These are phyloP conservation scores for Exephanes ischioxanthus DNA, from an alignment of 2,888 invertebrate species.

Conservation along the genomic window DNA sequence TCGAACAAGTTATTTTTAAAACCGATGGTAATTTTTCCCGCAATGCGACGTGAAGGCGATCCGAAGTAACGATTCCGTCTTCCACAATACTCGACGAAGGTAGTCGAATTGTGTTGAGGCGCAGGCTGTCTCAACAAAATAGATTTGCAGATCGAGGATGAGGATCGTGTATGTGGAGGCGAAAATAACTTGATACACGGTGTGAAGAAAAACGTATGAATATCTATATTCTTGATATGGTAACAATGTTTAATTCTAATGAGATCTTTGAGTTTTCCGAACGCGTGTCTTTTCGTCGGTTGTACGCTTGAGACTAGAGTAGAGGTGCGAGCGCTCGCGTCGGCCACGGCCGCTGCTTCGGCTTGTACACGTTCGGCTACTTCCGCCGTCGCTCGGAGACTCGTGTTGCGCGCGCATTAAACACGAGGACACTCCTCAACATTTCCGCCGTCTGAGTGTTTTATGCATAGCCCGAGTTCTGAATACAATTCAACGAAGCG, in stretches of 20 bases:
- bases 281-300: no score
- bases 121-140: no score
- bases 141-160: no score
- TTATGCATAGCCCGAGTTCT: slow-evolving; percentile 33
- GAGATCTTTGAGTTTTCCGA: no score
- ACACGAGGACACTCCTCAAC: slow-evolving; percentile 42
- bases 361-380: slow-evolving; percentile 16
- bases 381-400: slow-evolving; percentile 28
- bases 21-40: slow-evolving; percentile 21
- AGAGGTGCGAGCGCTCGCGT: no score
- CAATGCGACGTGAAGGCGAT: slow-evolving; percentile 8
- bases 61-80: slow-evolving; percentile 2
- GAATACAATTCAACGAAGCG: slow-evolving; percentile 26
- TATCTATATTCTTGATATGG: no score
- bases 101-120: not conserved
- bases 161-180: no score
- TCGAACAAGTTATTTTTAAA: slow-evolving; percentile 24
- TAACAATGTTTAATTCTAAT: no score
- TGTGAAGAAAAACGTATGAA: no score
- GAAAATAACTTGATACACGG: no score
- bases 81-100: slow-evolving; percentile 6
- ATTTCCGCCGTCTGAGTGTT: slow-evolving; percentile 56
- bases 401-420: slow-evolving; percentile 35
- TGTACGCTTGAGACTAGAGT: no score
- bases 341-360: no score